Percentiles rank a stretch among this genome's conserved stretches.
Evolutionary conservation across 2,888 invertebrate species (phyloP).

Genomic region (Napeogenes sylphis): DNA sequence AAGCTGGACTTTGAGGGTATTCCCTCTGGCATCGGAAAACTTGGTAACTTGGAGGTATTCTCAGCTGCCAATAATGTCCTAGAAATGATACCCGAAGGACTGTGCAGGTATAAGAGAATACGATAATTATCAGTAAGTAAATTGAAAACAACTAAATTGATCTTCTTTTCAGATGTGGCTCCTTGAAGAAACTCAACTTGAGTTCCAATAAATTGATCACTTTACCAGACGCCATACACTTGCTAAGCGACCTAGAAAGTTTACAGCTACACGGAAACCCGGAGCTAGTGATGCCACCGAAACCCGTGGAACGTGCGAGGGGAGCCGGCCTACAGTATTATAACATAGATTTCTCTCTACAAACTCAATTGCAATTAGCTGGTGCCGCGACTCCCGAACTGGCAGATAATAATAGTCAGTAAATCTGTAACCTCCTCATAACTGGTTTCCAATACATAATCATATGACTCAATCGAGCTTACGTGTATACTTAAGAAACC

Average conservation of each 20-base stretch:
- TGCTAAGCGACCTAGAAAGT: conserved; percentile 91
- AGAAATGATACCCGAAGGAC: conserved; percentile 99
- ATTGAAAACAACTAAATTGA: background rate
- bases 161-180: conserved; percentile 85
- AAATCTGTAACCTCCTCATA: background rate
- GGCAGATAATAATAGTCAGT: conserved; percentile 3
- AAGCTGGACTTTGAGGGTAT: conserved; percentile 97
- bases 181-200: conserved; percentile 93
- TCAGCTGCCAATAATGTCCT: conserved; percentile 96
- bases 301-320: conserved; percentile 88
- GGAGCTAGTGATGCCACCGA: conserved; percentile 95
- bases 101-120: conserved; percentile 82
- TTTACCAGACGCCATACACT: conserved; percentile 97
- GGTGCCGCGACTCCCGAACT: conserved; percentile 91
- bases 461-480: too few relatives aligned
- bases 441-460: too few relatives aligned
- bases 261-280: conserved; percentile 96
- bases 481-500: too few relatives aligned
- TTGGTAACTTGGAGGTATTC: conserved; percentile 94
- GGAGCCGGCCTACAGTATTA: conserved; percentile 94
- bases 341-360: conserved; percentile 98
- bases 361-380: conserved; percentile 94
- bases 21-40: conserved; percentile 97
- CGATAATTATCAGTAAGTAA: background rate
- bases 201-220: conserved; percentile 96